phyloP scores from a whole-genome alignment of 2,888 invertebrate genomes.

The Plusia festucae region DNA sequence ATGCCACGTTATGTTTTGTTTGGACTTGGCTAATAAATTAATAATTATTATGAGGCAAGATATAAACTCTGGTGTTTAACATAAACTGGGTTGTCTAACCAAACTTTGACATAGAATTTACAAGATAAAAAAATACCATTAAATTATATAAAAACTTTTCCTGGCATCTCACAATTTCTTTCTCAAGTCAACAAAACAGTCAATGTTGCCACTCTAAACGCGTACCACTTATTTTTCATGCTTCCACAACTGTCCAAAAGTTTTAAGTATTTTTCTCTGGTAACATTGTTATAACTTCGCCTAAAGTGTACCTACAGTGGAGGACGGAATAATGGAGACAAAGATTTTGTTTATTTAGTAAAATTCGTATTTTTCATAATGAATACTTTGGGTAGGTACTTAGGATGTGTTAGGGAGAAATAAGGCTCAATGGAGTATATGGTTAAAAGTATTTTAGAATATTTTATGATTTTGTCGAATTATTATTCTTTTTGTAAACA shows the following conservation, averaged over 20 bases:
- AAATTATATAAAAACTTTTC: conserved; percentile 6
- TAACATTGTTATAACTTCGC: conserved; percentile 40
- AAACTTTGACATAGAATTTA: neutral
- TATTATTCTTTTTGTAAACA: no score
- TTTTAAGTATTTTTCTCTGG: conserved; percentile 50
- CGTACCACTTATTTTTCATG: conserved; percentile 52
- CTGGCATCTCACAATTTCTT: conserved; percentile 17
- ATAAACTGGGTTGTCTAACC: no score
- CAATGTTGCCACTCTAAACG: conserved; percentile 29
- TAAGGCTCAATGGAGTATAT: no score
- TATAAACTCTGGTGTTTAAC: no score
- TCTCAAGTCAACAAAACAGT: conserved; percentile 22
- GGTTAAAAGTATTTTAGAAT: no score
- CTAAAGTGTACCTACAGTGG: conserved; percentile 29
- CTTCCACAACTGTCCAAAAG: conserved; percentile 36
- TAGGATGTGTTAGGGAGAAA: neutral
- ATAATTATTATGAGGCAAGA: no score
- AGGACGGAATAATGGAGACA: conserved; percentile 18
- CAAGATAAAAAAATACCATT: neutral
- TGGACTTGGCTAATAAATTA: no score
- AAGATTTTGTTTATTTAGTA: conserved; percentile 27
- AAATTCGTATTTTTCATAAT: neutral
- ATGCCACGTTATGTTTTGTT: no score
- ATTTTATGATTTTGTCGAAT: no score
- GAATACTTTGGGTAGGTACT: neutral